phyloP scores from a whole-genome alignment of 2,888 invertebrate genomes.

The Lasioglossum malachurum region DNA sequence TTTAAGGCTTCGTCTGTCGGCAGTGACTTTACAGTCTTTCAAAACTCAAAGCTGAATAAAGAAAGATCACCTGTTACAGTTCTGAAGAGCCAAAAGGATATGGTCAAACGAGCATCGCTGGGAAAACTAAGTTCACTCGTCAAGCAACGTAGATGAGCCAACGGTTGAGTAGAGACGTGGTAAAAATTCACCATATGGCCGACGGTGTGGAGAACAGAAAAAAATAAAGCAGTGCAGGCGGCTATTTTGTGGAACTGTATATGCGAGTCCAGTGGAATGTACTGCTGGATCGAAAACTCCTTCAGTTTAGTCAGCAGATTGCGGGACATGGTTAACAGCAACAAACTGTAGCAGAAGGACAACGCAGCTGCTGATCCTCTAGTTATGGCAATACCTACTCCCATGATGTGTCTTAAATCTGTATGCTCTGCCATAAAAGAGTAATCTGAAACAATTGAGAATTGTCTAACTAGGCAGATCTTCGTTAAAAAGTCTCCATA shows the following conservation, averaged over 20 bases:
- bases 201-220: constrained; percentile 95
- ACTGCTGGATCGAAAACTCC: constrained; percentile 97
- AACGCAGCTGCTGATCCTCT: constrained; percentile 97
- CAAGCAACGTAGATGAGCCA: constrained; percentile 95
- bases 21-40: not conserved
- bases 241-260: constrained; percentile 99
- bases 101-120: constrained; percentile 97
- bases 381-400: constrained; percentile 97
- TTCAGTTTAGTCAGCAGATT: constrained; percentile 97
- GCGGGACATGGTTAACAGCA: constrained; percentile 96
- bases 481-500: not conserved
- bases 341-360: constrained; percentile 96
- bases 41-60: too few relatives aligned
- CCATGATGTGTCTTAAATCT: constrained; percentile 98
- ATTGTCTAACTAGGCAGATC: not conserved
- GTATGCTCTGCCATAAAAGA: constrained; percentile 98
- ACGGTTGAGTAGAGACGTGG: constrained; percentile 97
- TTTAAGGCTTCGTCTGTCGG: too few relatives aligned
- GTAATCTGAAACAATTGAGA: constrained; percentile 88
- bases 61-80: constrained; percentile 92
- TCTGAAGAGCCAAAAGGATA: constrained; percentile 97
- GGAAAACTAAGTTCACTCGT: constrained; percentile 97
- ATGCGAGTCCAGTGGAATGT: constrained; percentile 96
- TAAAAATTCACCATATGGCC: constrained; percentile 99
- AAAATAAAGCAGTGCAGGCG: constrained; percentile 97